These are phyloP conservation scores for Falco peregrinus DNA, from an alignment of 2,797 vertebrate genomes.

Conservation along the genomic window DNA sequence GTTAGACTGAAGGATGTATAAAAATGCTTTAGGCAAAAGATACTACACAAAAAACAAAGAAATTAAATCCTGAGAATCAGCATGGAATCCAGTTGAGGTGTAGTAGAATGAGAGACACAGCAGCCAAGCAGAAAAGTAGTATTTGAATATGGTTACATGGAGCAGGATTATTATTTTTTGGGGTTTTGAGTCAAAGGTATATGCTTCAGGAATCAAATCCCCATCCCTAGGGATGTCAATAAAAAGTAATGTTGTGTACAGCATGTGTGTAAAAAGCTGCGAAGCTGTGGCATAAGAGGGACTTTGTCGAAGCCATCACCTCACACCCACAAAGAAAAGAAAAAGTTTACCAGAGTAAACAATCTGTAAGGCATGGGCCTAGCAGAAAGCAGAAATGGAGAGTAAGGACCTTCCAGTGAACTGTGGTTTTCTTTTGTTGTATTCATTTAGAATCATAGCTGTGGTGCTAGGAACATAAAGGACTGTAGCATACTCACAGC, in stretches of 20 bases:
- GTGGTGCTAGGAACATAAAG: background rate
- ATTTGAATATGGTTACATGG: background rate
- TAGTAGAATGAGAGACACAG: background rate
- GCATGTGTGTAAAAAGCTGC: background rate
- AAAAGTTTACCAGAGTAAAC: background rate
- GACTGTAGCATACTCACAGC: background rate
- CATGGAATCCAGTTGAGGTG: background rate
- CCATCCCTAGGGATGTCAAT: background rate
- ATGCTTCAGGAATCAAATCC: background rate
- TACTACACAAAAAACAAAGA: background rate
- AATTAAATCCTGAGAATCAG: background rate
- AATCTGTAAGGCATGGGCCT: background rate
- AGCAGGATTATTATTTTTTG: background rate
- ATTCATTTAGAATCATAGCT: background rate
- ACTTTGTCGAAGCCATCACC: background rate
- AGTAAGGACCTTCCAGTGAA: background rate
- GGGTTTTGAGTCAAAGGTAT: background rate
- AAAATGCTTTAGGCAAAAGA: background rate
- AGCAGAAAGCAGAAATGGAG: background rate
- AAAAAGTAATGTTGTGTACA: background rate
- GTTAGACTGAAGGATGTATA: background rate
- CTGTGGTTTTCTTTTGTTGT: background rate
- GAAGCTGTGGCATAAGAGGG: background rate
- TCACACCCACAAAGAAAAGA: background rate
- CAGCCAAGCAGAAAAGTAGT: background rate